phyloP scores from a whole-genome alignment of 2,888 invertebrate species.

The Trissoscelio sp. region DNA sequence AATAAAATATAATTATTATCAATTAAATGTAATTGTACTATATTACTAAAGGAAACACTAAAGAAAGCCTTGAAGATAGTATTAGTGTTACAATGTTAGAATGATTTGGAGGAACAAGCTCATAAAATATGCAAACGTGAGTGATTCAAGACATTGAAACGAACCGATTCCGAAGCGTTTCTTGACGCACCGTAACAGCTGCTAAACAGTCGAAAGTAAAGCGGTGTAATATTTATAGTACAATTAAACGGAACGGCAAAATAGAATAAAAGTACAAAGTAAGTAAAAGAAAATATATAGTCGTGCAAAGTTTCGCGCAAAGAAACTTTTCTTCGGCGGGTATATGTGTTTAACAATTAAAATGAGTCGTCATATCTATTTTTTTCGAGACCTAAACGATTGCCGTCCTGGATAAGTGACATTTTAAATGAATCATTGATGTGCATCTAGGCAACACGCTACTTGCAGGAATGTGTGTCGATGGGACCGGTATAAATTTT shows the following conservation, averaged over 20 bases:
- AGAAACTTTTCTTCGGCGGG: slow-evolving; percentile 46
- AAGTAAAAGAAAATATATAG: slow-evolving; percentile 62
- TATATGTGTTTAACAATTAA: slow-evolving; percentile 61
- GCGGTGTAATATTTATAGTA: slow-evolving; percentile 56
- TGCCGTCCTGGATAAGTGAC: slow-evolving; percentile 32
- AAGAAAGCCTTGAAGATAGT: background rate
- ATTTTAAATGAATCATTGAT: slow-evolving; percentile 16
- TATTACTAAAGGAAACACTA: background rate
- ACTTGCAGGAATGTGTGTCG: background rate
- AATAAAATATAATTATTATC: too few relatives aligned
- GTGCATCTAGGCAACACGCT: background rate
- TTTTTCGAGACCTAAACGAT: slow-evolving; percentile 15
- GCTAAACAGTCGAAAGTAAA: slow-evolving; percentile 43
- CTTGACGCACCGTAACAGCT: slow-evolving; percentile 25
- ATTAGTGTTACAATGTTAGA: slow-evolving; percentile 30
- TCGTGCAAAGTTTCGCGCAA: slow-evolving; percentile 39
- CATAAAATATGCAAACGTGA: slow-evolving; percentile 35
- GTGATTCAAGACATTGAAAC: slow-evolving; percentile 52
- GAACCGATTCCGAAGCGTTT: slow-evolving; percentile 13
- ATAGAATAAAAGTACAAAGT: slow-evolving; percentile 58
- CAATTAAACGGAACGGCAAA: slow-evolving; percentile 58
- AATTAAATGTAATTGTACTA: too few relatives aligned
- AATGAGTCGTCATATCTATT: slow-evolving; percentile 45
- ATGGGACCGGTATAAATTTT: slow-evolving; percentile 20
- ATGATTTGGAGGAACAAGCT: slow-evolving; percentile 6